Conservation (phyloP, 2,888 invertebrate species). For the Tetramorium bicarinatum region DNA sequence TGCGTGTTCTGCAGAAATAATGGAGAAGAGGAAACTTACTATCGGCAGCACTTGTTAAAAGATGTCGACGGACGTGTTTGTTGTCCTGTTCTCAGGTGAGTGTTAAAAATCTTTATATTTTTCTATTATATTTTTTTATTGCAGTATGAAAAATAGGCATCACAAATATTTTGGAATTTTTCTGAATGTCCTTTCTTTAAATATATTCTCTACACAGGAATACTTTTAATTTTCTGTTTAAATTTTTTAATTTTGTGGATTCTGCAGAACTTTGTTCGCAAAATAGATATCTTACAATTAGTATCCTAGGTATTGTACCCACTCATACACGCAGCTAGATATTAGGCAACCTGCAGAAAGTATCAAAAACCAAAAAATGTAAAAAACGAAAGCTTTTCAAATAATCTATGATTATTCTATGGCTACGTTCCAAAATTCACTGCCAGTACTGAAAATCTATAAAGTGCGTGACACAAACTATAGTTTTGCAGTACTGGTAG, state of each 20-base stretch:
- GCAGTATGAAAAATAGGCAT: background rate
- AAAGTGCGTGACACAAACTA: too few relatives aligned
- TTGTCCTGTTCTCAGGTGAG: slow-evolving; percentile 90
- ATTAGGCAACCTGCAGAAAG: background rate
- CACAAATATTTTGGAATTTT: background rate
- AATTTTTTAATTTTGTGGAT: background rate
- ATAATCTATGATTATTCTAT: too few relatives aligned
- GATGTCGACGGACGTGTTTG: slow-evolving; percentile 88
- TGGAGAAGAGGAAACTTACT: slow-evolving; percentile 90
- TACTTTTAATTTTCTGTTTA: background rate
- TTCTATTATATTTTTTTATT: background rate
- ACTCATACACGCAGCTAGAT: background rate
- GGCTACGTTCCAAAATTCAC: too few relatives aligned
- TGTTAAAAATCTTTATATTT: background rate
- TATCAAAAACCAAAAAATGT: background rate
- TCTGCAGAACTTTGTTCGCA: background rate
- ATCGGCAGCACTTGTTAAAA: slow-evolving; percentile 90
- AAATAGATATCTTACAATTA: background rate
- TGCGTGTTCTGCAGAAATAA: slow-evolving; percentile 94
- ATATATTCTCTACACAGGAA: background rate
- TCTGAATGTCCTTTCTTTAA: background rate
- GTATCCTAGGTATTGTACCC: background rate
- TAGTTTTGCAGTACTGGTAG: too few relatives aligned
- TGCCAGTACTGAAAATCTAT: too few relatives aligned
- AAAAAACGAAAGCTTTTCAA: too few relatives aligned